A percentile compares a stretch with the other conserved stretches of the same genome.
phyloP scores from a whole-genome alignment of 2,888 invertebrate species.

The Anagyrus pseudococci region DNA sequence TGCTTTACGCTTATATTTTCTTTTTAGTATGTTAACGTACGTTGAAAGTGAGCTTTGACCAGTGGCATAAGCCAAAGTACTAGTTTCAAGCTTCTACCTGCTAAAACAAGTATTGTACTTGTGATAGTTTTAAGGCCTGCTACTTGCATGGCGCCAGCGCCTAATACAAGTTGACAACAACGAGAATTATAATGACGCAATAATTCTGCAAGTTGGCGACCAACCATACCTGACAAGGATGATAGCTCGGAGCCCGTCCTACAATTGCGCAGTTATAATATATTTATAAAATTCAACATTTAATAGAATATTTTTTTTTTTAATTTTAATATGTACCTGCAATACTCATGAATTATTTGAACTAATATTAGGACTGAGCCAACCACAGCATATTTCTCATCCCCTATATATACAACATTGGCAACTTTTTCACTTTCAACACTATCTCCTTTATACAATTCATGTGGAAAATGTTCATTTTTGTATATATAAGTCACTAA shows the following conservation, averaged over 20 bases:
- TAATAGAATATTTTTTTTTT: constrained; percentile 2
- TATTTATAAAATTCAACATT: constrained; percentile 1
- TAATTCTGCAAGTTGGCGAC: constrained; percentile 87
- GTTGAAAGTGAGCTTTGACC: constrained; percentile 73
- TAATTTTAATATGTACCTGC: constrained; percentile 63
- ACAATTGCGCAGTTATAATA: not conserved
- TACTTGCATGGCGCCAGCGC: constrained; percentile 94
- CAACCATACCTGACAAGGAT: constrained; percentile 80
- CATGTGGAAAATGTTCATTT: constrained; percentile 63
- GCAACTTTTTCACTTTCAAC: constrained; percentile 49
- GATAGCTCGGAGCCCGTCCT: constrained; percentile 68
- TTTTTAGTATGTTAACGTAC: constrained; percentile 44
- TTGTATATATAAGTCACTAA: constrained; percentile 68
- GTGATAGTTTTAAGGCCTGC: constrained; percentile 95
- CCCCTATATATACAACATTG: constrained; percentile 67
- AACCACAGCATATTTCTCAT: constrained; percentile 78
- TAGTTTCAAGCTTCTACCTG: constrained; percentile 83
- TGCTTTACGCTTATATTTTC: not conserved
- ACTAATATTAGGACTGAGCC: constrained; percentile 86
- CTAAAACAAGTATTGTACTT: constrained; percentile 89
- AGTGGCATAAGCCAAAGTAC: constrained; percentile 81
- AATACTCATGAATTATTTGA: constrained; percentile 92
- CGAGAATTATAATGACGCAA: constrained; percentile 86
- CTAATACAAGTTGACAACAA: constrained; percentile 92
- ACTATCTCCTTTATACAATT: constrained; percentile 51